Percentiles rank a stretch among this genome's conserved stretches.
phyloP scores from a whole-genome alignment of 1,140 invertebrate species.

The Lutraria rhynchaena region DNA sequence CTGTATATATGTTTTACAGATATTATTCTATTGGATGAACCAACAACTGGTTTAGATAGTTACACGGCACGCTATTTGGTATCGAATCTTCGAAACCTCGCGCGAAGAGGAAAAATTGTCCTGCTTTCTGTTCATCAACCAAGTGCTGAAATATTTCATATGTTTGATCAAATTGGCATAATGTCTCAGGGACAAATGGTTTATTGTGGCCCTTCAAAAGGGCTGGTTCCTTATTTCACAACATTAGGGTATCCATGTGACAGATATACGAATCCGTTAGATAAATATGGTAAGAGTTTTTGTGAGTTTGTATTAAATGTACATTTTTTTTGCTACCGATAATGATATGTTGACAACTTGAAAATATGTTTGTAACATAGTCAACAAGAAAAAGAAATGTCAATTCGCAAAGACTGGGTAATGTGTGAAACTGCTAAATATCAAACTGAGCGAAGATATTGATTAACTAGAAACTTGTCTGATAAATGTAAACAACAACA shows the following conservation, averaged over 20 bases:
- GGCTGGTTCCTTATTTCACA: constrained; percentile 70
- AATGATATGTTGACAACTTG: too few relatives aligned
- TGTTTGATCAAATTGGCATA: constrained; percentile 65
- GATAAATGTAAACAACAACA: too few relatives aligned
- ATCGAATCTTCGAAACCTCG: constrained; percentile 61
- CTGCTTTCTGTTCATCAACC: constrained; percentile 73
- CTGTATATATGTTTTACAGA: too few relatives aligned
- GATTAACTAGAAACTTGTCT: too few relatives aligned
- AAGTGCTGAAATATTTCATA: constrained; percentile 68
- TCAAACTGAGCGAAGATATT: too few relatives aligned
- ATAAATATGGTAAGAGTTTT: constrained; percentile 71
- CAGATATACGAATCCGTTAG: constrained; percentile 69
- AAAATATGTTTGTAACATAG: too few relatives aligned
- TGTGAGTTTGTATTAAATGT: too few relatives aligned
- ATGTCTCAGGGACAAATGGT: constrained; percentile 69
- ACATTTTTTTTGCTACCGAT: too few relatives aligned
- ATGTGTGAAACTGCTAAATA: too few relatives aligned
- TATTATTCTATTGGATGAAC: constrained; percentile 72
- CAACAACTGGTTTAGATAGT: constrained; percentile 72
- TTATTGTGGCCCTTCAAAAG: constrained; percentile 60
- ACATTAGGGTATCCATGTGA: constrained; percentile 69
- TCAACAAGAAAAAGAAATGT: too few relatives aligned
- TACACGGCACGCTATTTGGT: constrained; percentile 72
- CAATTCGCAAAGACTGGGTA: too few relatives aligned
- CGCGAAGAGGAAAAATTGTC: constrained; percentile 67